phyloP scores from a whole-genome alignment of 2,113 vertebrate genomes.

The Lepisosteus osseus region DNA sequence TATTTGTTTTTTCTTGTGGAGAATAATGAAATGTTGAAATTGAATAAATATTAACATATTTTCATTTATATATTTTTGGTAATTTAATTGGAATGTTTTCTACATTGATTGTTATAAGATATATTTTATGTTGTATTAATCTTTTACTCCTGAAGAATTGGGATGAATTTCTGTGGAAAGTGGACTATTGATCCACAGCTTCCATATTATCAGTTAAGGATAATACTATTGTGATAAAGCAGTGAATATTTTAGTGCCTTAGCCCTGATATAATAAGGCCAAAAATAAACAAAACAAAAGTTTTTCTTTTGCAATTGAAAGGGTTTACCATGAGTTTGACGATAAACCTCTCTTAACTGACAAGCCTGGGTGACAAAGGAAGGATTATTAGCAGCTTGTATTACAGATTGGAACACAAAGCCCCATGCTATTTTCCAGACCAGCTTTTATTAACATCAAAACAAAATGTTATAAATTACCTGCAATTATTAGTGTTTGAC shows the following conservation, averaged over 20 bases:
- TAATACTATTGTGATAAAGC: neutral
- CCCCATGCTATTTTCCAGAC: neutral
- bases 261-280: neutral
- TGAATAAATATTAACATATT: too few relatives aligned
- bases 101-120: too few relatives aligned
- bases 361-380: constrained; percentile 8
- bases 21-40: too few relatives aligned
- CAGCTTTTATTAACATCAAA: neutral
- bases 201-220: neutral
- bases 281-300: constrained; percentile 17
- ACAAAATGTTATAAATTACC: too few relatives aligned
- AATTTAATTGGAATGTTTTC: too few relatives aligned
- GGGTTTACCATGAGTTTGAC: neutral
- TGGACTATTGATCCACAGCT: too few relatives aligned
- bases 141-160: too few relatives aligned
- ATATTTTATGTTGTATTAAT: too few relatives aligned
- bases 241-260: neutral
- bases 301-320: constrained; percentile 23
- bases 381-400: neutral
- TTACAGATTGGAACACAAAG: constrained; percentile 13
- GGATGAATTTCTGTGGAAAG: too few relatives aligned
- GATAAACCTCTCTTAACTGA: constrained; percentile 1
- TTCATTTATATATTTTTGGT: too few relatives aligned
- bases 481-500: too few relatives aligned
- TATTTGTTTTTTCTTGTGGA: too few relatives aligned